Evolutionary conservation across 1,140 invertebrate genomes (phyloP).

Genomic region (Pentalonia nigronervosa): DNA sequence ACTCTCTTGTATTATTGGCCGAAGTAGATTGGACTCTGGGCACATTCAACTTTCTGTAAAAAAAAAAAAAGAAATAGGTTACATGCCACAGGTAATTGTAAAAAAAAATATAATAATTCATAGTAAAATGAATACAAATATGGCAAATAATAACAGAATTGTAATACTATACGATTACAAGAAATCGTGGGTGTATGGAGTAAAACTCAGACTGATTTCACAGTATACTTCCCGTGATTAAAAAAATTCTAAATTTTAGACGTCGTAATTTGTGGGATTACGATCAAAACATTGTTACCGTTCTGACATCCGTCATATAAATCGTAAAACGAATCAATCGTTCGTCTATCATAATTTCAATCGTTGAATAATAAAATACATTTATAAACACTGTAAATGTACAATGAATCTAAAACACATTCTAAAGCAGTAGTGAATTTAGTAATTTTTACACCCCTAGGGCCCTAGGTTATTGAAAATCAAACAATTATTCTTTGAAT

Average conservation of each 20-base stretch:
- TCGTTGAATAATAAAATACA: neutral
- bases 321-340: neutral
- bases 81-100: conserved; percentile 75
- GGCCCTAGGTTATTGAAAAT: neutral
- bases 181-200: neutral
- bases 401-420: no score
- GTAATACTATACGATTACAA: neutral
- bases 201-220: neutral
- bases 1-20: conserved; percentile 65
- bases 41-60: conserved; percentile 63
- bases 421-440: no score
- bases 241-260: neutral
- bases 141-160: neutral
- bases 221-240: neutral
- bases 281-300: neutral
- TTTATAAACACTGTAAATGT: neutral
- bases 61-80: conserved; percentile 69
- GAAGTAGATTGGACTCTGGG: conserved; percentile 63
- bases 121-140: neutral
- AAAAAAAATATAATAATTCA: neutral
- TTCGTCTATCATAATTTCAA: neutral
- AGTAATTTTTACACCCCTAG: no score
- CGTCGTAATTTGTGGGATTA: neutral
- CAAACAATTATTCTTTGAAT: neutral
- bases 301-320: no score